Evolutionary conservation across 35 echinoderm and acorn worm genomes (phyloP).

Genomic region (Hemicentrotus pulcherrimus): DNA sequence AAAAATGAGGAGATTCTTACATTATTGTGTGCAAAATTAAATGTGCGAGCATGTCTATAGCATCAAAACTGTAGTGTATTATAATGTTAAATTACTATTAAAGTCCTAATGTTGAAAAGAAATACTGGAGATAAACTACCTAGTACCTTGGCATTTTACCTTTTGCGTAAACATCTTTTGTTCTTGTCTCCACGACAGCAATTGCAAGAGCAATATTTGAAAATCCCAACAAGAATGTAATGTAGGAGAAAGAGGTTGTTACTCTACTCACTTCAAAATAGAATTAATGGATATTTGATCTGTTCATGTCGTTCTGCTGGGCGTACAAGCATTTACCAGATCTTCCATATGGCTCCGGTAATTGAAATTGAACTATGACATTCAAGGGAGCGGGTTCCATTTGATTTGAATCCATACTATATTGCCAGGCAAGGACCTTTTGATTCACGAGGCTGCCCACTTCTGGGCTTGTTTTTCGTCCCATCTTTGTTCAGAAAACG

Average conservation of each 20-base stretch:
- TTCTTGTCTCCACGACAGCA: neutral
- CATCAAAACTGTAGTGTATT: too few relatives aligned
- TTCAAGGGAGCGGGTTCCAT: constrained; percentile 14
- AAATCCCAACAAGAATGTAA: neutral
- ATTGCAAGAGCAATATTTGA: neutral
- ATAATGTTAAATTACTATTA: too few relatives aligned
- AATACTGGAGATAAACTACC: neutral
- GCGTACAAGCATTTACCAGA: neutral
- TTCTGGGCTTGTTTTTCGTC: neutral
- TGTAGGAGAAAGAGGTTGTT: neutral
- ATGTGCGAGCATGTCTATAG: too few relatives aligned
- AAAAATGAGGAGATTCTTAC: too few relatives aligned
- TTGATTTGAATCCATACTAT: neutral
- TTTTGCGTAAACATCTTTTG: neutral
- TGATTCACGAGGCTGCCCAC: neutral
- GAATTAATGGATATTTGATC: constrained; percentile 24
- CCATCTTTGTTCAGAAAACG: neutral
- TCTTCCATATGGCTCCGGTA: constrained; percentile 23
- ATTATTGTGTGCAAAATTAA: too few relatives aligned
- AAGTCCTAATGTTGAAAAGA: neutral
- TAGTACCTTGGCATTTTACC: too few relatives aligned
- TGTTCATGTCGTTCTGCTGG: neutral
- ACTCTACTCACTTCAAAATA: constrained; percentile 12
- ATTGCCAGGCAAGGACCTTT: neutral
- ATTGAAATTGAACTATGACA: constrained; percentile 45